Conservation (phyloP, 2,888 invertebrate species). For the Salpingus planirostris region DNA sequence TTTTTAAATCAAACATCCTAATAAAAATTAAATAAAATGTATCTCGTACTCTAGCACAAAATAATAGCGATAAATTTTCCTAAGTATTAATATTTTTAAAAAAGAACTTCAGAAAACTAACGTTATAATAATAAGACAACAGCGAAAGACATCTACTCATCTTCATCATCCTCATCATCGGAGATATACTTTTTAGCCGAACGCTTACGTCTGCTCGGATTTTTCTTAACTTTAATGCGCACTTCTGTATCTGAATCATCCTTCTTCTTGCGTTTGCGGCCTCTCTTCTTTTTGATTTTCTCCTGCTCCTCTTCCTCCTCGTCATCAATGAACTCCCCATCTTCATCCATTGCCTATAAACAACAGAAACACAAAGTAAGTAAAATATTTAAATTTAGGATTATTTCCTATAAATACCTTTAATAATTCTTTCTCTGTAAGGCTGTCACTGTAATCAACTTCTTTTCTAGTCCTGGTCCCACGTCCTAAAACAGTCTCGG, state of each 20-base stretch:
- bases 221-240: conserved; percentile 25
- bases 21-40: too few species aligned
- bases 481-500: conserved; percentile 75
- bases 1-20: too few species aligned
- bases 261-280: conserved; percentile 44
- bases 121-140: too few species aligned
- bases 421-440: conserved; percentile 97
- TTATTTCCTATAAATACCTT: conserved; percentile 42
- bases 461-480: conserved; percentile 92
- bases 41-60: too few species aligned
- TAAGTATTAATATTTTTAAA: too few species aligned
- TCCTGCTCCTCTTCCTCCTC: conserved; percentile 63
- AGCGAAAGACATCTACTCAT: too few species aligned
- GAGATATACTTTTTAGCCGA: conserved; percentile 49
- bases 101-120: too few species aligned
- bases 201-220: conserved; percentile 46
- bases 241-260: conserved; percentile 45
- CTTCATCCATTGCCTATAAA: conserved; percentile 70
- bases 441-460: conserved; percentile 94
- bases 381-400: too few species aligned
- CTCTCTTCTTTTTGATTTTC: conserved; percentile 49
- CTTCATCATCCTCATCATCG: conserved; percentile 49
- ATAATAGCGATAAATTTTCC: too few species aligned
- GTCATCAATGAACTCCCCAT: conserved; percentile 64
- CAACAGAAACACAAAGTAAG: too few species aligned